These are phyloP conservation scores for Pycnomerus fuliginosus DNA, from an alignment of 2,888 invertebrate species.

Conservation along the genomic window DNA sequence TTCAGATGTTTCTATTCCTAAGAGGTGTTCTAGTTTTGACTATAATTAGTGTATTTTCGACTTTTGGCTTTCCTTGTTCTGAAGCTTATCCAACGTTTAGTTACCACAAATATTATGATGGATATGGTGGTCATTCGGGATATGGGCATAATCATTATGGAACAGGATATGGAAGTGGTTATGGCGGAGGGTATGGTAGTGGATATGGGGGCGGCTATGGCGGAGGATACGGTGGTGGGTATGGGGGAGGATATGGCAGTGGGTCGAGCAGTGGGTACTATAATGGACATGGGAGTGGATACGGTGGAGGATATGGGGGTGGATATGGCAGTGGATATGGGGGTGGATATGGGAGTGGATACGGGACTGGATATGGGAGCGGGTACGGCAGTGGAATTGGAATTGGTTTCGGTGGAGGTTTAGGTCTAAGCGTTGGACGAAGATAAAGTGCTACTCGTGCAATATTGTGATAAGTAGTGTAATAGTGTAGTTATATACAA, in stretches of 20 bases:
- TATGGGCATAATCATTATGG: too few relatives aligned
- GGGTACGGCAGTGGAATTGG: constrained; percentile 13
- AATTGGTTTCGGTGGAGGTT: constrained; percentile 14
- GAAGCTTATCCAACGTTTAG: too few relatives aligned
- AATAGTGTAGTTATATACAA: background rate
- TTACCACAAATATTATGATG: too few relatives aligned
- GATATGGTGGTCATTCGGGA: constrained; percentile 3
- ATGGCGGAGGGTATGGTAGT: constrained; percentile 2
- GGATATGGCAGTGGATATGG: constrained; percentile 18
- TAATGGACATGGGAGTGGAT: constrained; percentile 13
- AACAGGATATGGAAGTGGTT: constrained; percentile 1
- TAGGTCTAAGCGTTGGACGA: constrained; percentile 11
- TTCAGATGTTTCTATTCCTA: too few relatives aligned
- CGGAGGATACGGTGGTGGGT: constrained; percentile 5
- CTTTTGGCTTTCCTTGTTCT: too few relatives aligned
- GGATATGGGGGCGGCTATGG: constrained; percentile 2
- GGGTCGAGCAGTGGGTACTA: constrained; percentile 7
- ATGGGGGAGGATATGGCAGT: constrained; percentile 5
- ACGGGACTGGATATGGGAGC: constrained; percentile 8
- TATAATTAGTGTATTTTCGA: too few relatives aligned
- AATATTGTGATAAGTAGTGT: constrained; percentile 5
- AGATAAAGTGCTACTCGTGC: constrained; percentile 5
- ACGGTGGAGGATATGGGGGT: constrained; percentile 9
- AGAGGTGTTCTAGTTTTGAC: too few relatives aligned
- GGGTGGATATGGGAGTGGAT: constrained; percentile 13